These are phyloP conservation scores for Erithacus rubecula DNA, from an alignment of 2,797 vertebrate genomes.

Conservation along the genomic window DNA sequence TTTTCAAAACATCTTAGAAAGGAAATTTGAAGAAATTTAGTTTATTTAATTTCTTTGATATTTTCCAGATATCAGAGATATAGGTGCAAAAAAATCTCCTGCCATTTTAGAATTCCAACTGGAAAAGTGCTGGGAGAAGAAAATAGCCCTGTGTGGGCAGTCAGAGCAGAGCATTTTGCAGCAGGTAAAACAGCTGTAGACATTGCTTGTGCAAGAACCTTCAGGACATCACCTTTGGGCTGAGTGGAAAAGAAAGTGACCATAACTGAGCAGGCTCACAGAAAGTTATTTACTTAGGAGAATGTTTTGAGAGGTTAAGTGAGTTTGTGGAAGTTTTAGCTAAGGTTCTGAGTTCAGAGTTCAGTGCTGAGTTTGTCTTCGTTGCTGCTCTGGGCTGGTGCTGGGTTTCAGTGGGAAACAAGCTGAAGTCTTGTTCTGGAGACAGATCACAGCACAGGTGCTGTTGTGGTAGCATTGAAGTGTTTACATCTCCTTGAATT, in stretches of 20 bases:
- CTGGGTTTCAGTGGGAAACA: not conserved
- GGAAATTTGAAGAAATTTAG: not conserved
- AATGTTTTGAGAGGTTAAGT: not conserved
- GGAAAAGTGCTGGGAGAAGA: not conserved
- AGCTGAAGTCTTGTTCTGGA: not conserved
- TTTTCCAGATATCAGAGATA: not conserved
- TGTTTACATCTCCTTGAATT: rapidly evolving
- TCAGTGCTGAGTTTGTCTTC: not conserved
- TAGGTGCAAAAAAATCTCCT: not conserved
- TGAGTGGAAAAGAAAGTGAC: not conserved
- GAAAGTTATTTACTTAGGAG: not conserved
- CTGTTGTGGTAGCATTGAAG: rapidly evolving
- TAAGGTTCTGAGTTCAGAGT: not conserved
- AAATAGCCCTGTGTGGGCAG: not conserved
- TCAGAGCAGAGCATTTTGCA: not conserved
- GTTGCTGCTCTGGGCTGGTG: not conserved
- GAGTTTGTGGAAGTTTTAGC: not conserved
- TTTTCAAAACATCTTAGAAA: not conserved
- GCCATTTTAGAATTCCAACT: not conserved
- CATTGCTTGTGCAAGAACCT: not conserved
- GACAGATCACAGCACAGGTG: no score
- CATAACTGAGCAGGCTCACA: not conserved
- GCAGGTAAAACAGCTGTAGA: not conserved
- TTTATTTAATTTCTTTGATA: not conserved
- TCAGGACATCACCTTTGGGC: not conserved